phyloP scores from a whole-genome alignment of 1,140 invertebrate genomes.

The Drosophila lacteicornis region DNA sequence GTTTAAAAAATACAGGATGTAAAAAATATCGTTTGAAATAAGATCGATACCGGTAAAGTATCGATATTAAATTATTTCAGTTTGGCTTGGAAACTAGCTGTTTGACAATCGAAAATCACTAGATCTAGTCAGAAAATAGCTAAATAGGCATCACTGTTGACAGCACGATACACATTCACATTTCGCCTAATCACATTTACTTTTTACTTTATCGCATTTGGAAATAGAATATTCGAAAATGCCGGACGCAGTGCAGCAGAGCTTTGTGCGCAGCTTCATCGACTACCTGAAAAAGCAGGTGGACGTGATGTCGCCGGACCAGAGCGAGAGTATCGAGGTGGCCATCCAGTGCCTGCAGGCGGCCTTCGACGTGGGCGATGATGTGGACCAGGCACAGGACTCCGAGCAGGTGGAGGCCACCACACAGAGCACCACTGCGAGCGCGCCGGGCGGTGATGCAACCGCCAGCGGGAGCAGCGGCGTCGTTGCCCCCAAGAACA shows the following conservation, averaged over 20 bases:
- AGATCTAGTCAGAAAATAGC: no score
- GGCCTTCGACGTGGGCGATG: conserved; percentile 88
- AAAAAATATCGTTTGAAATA: no score
- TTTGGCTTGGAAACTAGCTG: no score
- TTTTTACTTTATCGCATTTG: background rate
- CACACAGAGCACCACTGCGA: conserved; percentile 35
- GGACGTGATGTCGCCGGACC: conserved; percentile 86
- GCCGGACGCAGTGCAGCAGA: conserved; percentile 77
- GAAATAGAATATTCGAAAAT: conserved; percentile 37
- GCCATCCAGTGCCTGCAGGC: conserved; percentile 92
- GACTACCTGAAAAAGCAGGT: conserved; percentile 77
- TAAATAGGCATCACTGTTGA: no score
- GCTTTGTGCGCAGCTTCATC: conserved; percentile 78
- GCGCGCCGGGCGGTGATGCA: conserved; percentile 23
- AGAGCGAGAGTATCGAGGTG: conserved; percentile 92
- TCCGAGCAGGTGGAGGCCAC: conserved; percentile 31
- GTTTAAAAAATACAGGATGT: no score
- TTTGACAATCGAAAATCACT: no score
- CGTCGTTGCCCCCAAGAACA: conserved; percentile 68
- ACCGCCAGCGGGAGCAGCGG: conserved; percentile 54
- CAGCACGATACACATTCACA: conserved; percentile 8
- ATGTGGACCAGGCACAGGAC: conserved; percentile 83
- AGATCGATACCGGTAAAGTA: no score
- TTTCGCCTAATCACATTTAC: conserved; percentile 41
- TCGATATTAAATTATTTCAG: no score